Percentiles rank a stretch among this genome's conserved stretches.
phyloP scores from a whole-genome alignment of 2,888 invertebrate species.

The Acronicta alni region DNA sequence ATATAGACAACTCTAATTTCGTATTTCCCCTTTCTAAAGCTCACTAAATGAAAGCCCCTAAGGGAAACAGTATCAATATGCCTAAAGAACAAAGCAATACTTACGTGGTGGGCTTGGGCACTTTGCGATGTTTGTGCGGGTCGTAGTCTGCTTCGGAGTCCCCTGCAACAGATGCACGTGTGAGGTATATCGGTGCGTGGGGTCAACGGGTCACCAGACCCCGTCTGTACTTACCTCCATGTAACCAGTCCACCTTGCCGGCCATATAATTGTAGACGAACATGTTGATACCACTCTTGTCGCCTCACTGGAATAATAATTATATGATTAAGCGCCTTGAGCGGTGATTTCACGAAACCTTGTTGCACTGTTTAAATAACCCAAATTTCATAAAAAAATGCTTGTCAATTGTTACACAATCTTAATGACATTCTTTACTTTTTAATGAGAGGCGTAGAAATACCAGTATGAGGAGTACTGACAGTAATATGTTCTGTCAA shows the following conservation, averaged over 20 bases:
- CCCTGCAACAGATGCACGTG: slow-evolving; percentile 40
- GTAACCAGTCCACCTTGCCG: slow-evolving; percentile 63
- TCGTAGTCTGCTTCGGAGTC: slow-evolving; percentile 86
- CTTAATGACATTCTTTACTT: neutral
- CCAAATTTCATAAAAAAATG: neutral
- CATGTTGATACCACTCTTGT: slow-evolving; percentile 45
- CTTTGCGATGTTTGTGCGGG: slow-evolving; percentile 91
- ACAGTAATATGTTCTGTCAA: neutral
- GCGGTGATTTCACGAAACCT: too few species aligned
- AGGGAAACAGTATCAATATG: neutral
- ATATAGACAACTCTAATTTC: too few species aligned
- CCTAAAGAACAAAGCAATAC: slow-evolving; percentile 54
- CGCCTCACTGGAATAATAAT: neutral
- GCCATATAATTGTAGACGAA: slow-evolving; percentile 71
- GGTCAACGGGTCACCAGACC: too few species aligned
- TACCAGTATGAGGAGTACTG: too few species aligned
- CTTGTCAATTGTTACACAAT: neutral
- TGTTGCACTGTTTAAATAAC: neutral
- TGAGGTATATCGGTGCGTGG: neutral
- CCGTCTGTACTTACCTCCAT: slow-evolving; percentile 50
- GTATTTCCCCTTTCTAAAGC: too few species aligned
- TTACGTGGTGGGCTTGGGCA: slow-evolving; percentile 93
- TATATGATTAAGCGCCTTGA: neutral
- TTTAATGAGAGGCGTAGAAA: too few species aligned
- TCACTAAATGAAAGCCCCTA: too few species aligned